Evolutionary conservation across 1,140 invertebrate species (phyloP), one percentile per base, ranked within the genome.

Genomic region (Heliconius eleuchia): DNA sequence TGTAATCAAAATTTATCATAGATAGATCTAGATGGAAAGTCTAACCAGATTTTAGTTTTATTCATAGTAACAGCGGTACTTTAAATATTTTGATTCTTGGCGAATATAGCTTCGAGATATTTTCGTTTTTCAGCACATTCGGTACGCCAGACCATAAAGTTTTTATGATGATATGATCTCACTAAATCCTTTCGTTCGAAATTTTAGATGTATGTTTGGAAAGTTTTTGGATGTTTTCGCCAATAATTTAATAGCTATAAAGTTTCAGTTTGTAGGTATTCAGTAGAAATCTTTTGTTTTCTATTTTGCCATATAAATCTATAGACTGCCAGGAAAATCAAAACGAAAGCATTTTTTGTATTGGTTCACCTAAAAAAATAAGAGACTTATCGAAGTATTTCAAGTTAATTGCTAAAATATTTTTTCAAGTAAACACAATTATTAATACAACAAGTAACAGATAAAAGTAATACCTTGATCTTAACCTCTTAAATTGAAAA

Each of bases 101-200:
- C 66, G 73, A 74, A 79, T 76, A 80, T 73, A 76, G 74, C 70
- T 80, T 71, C 42, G 71, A 71, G 86, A 85, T 91, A 91, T 88
- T 91, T 89, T 86, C 81, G 80, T 83, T 76, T 86, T 85, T 85
- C 83, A 84, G 82, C 85, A 81, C 84, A 85, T 83, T 85, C 74
- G 85, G 85, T 76, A 86, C 82, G 86, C 86, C 84, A 77, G 80
- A 80, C 87, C 72, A 79, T 91, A 91, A 89, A 89, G 74, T 87
- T 91, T 84, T 90, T 87, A 89, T 82, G 80, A 87, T 83, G 78
- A 80, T 83, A 84, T 85, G 85, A 86, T 84, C 84, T 85, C 81
- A 82, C 77, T 86, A 82, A 85, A 83, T 66, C 60, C 60, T 66
- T 66, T 66, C 60, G 60, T 83, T 78, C 79, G 78, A 71, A 82